Evolutionary conservation across 2,797 vertebrate species (phyloP).

Genomic region (Schizopygopsis malacanthus): DNA sequence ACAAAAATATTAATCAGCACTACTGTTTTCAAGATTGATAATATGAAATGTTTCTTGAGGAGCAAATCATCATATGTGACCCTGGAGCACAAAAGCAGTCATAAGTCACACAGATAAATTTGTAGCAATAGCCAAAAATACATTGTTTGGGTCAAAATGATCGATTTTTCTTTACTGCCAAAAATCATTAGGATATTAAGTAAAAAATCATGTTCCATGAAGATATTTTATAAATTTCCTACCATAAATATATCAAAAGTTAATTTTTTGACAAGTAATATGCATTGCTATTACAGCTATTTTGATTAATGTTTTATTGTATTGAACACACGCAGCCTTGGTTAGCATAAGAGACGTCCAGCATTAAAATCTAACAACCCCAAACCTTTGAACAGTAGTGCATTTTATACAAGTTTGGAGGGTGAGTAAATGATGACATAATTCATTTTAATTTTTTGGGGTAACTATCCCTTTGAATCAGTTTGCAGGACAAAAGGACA

Average conservation of each 20-base stretch:
- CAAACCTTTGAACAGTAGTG: background rate
- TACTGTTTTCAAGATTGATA: background rate
- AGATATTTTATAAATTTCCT: too few relatives aligned
- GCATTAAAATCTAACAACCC: background rate
- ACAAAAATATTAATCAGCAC: background rate
- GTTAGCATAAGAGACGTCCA: background rate
- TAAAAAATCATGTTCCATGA: too few relatives aligned
- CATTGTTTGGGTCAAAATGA: too few relatives aligned
- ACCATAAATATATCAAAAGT: too few relatives aligned
- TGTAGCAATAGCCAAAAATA: too few relatives aligned
- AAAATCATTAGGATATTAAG: too few relatives aligned
- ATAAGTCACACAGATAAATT: too few relatives aligned
- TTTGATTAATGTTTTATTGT: background rate
- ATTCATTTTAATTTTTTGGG: background rate
- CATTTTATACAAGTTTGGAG: background rate
- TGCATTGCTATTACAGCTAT: background rate
- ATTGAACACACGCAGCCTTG: background rate
- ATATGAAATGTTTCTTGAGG: background rate
- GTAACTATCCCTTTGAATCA: background rate
- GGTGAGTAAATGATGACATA: background rate
- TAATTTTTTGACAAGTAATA: too few relatives aligned
- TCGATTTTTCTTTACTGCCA: too few relatives aligned
- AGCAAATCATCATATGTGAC: background rate
- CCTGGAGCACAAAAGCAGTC: too few relatives aligned
- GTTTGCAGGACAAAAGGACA: constrained; percentile 19